Evolutionary conservation across 2,113 vertebrate species (phyloP).

Genomic region (Varanus komodoensis): DNA sequence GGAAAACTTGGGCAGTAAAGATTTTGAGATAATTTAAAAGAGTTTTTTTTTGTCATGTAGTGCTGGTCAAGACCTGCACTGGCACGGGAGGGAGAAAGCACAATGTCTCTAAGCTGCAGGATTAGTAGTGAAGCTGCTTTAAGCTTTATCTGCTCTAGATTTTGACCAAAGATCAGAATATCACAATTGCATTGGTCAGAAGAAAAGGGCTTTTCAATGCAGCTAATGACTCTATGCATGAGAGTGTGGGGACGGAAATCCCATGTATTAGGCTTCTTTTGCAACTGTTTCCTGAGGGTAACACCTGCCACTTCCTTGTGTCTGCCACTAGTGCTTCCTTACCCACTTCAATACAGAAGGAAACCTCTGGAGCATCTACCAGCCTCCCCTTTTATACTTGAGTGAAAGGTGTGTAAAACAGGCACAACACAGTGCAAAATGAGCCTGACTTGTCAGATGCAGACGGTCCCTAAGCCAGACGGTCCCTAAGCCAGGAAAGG

Average conservation of each 20-base stretch:
- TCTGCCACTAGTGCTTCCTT: neutral
- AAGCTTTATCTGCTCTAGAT: neutral
- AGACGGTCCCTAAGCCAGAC: neutral
- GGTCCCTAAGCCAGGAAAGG: neutral
- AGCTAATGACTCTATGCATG: neutral
- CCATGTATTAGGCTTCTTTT: neutral
- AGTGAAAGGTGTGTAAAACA: neutral
- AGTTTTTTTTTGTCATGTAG: rapidly evolving
- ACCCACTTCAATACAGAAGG: neutral
- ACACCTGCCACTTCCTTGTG: neutral
- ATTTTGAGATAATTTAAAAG: neutral
- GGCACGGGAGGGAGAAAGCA: neutral
- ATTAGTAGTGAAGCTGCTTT: neutral
- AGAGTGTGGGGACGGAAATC: neutral
- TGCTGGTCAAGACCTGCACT: neutral
- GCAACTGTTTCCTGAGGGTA: neutral
- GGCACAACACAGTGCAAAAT: neutral
- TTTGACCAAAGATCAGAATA: neutral
- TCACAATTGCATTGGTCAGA: neutral
- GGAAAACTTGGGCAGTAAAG: slow-evolving; percentile 13
- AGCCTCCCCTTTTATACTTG: neutral
- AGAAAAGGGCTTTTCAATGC: neutral
- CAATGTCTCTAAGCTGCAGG: neutral
- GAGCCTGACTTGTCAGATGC: neutral
- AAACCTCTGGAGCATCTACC: neutral